Percentiles rank a stretch among this genome's conserved stretches.
Evolutionary conservation across 2,888 invertebrate species (phyloP).

Genomic region (Cheiracanthium punctorium): DNA sequence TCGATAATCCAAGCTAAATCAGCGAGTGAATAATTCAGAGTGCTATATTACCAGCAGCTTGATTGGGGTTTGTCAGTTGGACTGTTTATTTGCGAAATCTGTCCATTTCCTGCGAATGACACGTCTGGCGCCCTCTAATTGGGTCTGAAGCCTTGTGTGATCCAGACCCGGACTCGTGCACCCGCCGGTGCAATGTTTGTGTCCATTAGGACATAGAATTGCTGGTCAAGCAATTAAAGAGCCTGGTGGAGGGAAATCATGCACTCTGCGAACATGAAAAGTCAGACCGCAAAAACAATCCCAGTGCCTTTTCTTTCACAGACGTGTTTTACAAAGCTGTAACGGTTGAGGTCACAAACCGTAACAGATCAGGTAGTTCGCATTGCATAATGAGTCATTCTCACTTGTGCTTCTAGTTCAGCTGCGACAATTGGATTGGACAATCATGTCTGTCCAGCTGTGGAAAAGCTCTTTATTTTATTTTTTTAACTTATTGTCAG

Average conservation of each 20-base stretch:
- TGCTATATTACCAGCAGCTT: not conserved
- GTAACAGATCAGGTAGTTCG: conserved; percentile 4
- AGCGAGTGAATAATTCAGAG: not conserved
- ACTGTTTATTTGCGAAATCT: not conserved
- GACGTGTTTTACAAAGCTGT: not conserved
- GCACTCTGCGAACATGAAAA: not conserved
- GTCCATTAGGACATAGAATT: not conserved
- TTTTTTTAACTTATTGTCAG: not conserved
- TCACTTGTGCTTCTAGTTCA: not conserved
- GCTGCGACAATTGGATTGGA: not conserved
- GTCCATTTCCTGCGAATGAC: not conserved
- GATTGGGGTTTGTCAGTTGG: not conserved
- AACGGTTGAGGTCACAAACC: not conserved
- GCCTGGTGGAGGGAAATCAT: not conserved
- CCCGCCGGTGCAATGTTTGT: not conserved
- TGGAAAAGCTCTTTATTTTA: not conserved
- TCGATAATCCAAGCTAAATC: not conserved
- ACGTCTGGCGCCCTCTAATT: not conserved
- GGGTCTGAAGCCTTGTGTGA: conserved; percentile 4
- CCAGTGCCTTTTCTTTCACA: not conserved
- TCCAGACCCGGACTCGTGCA: not conserved
- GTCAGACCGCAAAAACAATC: not conserved
- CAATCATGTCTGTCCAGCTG: not conserved
- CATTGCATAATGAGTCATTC: not conserved
- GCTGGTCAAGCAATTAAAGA: not conserved